These are phyloP conservation scores for Peromyscus attwateri DNA, from an alignment of 2,797 vertebrate genomes.

Conservation along the genomic window DNA sequence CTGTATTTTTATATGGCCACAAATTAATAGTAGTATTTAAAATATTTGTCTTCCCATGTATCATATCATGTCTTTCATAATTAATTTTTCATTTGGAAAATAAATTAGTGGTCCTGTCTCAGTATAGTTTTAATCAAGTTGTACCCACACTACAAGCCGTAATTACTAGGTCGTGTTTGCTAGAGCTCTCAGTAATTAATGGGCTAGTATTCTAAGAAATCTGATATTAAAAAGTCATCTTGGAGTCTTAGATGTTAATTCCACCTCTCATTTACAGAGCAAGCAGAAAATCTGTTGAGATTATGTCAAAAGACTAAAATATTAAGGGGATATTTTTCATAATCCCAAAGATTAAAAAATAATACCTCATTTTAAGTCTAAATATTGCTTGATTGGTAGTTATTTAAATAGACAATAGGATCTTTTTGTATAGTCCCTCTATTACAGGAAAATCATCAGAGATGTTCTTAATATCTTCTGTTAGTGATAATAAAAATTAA, in stretches of 20 bases:
- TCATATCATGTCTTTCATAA: not conserved
- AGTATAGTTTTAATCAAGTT: conserved; percentile 66
- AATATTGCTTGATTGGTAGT: conserved; percentile 27
- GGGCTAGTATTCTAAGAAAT: conserved; percentile 50
- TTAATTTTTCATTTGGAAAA: conserved; percentile 53
- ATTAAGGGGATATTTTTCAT: conserved; percentile 50
- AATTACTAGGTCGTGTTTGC: conserved; percentile 55
- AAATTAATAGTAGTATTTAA: conserved; percentile 44
- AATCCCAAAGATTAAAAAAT: conserved; percentile 57
- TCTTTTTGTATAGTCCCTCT: conserved; percentile 47
- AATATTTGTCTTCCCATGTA: conserved; percentile 55
- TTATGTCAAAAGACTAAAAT: conserved; percentile 58
- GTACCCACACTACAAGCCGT: conserved; percentile 34
- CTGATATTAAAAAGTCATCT: conserved; percentile 57
- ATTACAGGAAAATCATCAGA: conserved; percentile 17
- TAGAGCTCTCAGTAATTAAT: conserved; percentile 49
- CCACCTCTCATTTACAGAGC: conserved; percentile 40
- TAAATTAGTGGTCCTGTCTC: not conserved
- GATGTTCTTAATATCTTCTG: not conserved
- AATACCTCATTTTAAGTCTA: conserved; percentile 6
- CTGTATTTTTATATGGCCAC: conserved; percentile 8
- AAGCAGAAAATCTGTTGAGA: conserved; percentile 30
- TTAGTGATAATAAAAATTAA: conserved; percentile 44
- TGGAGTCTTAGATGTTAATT: conserved; percentile 29
- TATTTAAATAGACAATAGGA: conserved; percentile 25